phyloP scores from a whole-genome alignment of 2,797 vertebrate species.

The Amniataba percoides region DNA sequence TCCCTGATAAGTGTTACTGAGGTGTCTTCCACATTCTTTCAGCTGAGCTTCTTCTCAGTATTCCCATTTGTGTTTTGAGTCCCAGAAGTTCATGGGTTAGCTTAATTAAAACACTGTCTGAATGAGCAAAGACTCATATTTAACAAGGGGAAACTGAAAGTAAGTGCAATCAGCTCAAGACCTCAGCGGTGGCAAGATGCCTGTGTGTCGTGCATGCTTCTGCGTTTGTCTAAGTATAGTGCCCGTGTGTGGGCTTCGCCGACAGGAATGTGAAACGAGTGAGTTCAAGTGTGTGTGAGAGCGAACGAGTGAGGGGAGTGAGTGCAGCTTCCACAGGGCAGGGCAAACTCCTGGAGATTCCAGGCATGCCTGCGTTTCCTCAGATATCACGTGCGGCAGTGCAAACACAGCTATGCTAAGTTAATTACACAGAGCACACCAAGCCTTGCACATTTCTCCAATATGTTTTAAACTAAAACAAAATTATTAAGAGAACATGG shows the following conservation, averaged over 20 bases:
- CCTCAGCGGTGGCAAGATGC: conserved; percentile 25
- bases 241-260: conserved; percentile 62
- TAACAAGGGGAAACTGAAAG: conserved; percentile 55
- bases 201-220: conserved; percentile 15
- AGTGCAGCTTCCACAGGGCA: conserved; percentile 54
- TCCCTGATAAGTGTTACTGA: not conserved
- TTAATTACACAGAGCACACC: conserved; percentile 54
- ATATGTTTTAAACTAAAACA: conserved; percentile 10
- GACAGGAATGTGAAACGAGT: conserved; percentile 66
- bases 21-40: conserved; percentile 20
- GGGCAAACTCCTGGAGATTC: conserved; percentile 81
- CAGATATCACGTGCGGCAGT: conserved; percentile 64
- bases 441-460: not conserved
- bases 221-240: conserved; percentile 16
- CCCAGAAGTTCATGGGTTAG: conserved; percentile 44
- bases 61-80: conserved; percentile 42
- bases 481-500: conserved; percentile 9
- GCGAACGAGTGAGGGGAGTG: conserved; percentile 7
- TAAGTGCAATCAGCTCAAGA: conserved; percentile 43
- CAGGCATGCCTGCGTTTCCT: conserved; percentile 83
- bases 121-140: conserved; percentile 45
- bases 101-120: conserved; percentile 71
- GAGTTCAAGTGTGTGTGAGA: conserved; percentile 56
- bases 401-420: conserved; percentile 58
- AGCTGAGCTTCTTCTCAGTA: conserved; percentile 38